phyloP scores from a whole-genome alignment of 2,113 vertebrate species.

The Cynocephalus volans region DNA sequence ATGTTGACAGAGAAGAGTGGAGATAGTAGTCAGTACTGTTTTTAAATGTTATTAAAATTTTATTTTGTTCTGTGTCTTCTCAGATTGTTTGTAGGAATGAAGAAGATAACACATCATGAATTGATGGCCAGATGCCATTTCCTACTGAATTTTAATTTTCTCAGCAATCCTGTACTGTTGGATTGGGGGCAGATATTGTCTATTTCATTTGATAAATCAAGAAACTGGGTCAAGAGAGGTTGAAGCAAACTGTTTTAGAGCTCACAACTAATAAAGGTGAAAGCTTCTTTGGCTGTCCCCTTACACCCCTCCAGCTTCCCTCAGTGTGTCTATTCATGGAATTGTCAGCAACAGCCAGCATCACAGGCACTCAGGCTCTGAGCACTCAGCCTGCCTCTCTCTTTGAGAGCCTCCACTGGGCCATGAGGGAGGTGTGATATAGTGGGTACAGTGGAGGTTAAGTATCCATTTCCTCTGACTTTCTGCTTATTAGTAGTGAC shows the following conservation, averaged over 20 bases:
- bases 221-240: background rate
- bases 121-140: background rate
- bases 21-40: background rate
- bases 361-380: background rate
- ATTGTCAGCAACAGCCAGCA: background rate
- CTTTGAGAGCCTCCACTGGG: background rate
- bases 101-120: background rate
- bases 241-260: background rate
- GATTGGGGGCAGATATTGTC: background rate
- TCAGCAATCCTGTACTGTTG: background rate
- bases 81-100: background rate
- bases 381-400: background rate
- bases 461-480: constrained; percentile 76
- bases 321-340: background rate
- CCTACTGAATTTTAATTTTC: constrained; percentile 30
- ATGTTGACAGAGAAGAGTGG: background rate
- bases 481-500: constrained; percentile 41
- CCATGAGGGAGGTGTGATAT: constrained; percentile 49
- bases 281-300: background rate
- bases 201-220: background rate
- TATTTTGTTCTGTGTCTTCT: background rate
- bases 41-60: background rate
- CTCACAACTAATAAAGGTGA: background rate
- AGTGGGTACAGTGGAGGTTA: constrained; percentile 60
- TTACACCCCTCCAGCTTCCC: background rate